phyloP scores from a whole-genome alignment of 2,797 vertebrate genomes.

The Adelosebastes latens region DNA sequence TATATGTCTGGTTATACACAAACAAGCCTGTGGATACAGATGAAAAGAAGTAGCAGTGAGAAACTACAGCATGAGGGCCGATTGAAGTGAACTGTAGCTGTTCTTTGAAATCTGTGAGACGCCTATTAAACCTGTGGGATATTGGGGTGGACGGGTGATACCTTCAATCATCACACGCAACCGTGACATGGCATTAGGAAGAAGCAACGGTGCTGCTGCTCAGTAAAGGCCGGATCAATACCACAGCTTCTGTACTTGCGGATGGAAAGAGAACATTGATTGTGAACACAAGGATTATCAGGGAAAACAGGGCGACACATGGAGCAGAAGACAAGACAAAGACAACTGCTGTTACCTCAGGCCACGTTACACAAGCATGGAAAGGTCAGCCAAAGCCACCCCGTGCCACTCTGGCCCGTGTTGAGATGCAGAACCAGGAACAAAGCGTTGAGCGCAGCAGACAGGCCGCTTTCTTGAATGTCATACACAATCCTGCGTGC shows the following conservation, averaged over 20 bases:
- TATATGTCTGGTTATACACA: neutral
- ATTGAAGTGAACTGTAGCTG: neutral
- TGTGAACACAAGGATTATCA: neutral
- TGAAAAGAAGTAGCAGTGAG: neutral
- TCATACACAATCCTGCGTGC: slow-evolving; percentile 20
- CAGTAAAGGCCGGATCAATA: slow-evolving; percentile 40
- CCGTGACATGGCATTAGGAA: neutral
- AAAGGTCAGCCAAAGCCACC: slow-evolving; percentile 44
- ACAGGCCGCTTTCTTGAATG: slow-evolving; percentile 28
- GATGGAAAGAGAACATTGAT: slow-evolving; percentile 40
- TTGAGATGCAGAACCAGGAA: slow-evolving; percentile 12
- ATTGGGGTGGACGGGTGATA: neutral
- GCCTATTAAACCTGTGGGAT: neutral
- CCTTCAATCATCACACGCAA: neutral
- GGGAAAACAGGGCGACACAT: neutral
- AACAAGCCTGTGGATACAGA: neutral
- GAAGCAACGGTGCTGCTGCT: neutral
- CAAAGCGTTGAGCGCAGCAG: slow-evolving; percentile 12
- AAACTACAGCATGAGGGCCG: neutral
- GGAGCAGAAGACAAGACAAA: slow-evolving; percentile 17
- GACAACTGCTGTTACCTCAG: slow-evolving; percentile 13
- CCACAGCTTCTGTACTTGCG: slow-evolving; percentile 23
- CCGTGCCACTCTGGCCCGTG: neutral
- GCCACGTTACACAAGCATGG: neutral
- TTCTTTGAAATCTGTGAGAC: neutral